Conservation (phyloP, 2,888 invertebrate genomes). For the Geophilus truncorum region DNA sequence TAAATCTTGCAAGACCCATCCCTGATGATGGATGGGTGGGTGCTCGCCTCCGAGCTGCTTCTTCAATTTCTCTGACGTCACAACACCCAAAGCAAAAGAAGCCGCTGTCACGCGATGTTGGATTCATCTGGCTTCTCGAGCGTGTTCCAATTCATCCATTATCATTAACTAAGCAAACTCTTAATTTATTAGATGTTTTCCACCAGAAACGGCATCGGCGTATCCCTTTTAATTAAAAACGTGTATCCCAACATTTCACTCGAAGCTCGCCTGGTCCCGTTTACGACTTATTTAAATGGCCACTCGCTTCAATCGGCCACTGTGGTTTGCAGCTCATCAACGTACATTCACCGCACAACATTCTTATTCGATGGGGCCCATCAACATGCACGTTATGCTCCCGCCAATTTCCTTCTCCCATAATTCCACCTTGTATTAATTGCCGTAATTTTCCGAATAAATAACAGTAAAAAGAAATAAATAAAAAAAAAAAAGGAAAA, state of each 20-base stretch:
- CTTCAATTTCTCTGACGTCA: conserved; percentile 10
- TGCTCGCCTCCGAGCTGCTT: conserved; percentile 5
- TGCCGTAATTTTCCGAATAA: neutral
- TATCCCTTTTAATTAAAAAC: neutral
- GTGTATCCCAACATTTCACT: neutral
- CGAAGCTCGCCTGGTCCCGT: neutral
- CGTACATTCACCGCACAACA: neutral
- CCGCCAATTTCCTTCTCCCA: neutral
- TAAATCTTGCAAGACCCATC: conserved; percentile 1
- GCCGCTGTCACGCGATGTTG: neutral
- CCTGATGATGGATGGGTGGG: neutral
- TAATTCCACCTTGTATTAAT: neutral
- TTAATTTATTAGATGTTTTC: neutral
- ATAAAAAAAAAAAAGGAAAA: neutral
- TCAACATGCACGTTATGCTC: neutral
- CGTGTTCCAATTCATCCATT: neutral
- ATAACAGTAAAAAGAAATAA: too few relatives aligned
- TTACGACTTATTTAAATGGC: neutral
- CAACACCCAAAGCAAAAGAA: neutral
- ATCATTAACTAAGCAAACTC: neutral
- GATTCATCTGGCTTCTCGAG: neutral
- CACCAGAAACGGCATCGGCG: neutral
- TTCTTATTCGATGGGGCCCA: neutral
- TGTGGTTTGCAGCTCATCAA: conserved; percentile 5
- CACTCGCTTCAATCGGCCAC: neutral